These are phyloP conservation scores for Brachystomella parvula DNA, from an alignment of 1,140 invertebrate species.

Conservation along the genomic window DNA sequence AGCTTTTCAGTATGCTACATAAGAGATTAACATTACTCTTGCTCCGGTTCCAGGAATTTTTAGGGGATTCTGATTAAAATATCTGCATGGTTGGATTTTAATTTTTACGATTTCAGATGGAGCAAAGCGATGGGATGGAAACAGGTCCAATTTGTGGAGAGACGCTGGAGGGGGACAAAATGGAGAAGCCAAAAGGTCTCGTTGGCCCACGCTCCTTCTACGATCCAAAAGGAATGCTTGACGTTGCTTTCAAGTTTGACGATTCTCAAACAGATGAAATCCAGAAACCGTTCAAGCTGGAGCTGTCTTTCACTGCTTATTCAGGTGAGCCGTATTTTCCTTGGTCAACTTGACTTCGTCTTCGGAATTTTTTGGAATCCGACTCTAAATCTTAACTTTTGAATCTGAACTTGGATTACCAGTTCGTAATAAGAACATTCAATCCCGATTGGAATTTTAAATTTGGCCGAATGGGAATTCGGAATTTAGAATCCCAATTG, in stretches of 20 bases:
- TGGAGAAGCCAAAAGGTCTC: not conserved
- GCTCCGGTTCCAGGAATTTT: not conserved
- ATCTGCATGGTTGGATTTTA: not conserved
- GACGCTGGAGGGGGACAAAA: not conserved
- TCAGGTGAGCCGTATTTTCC: not conserved
- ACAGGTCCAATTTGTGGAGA: slow-evolving; percentile 21
- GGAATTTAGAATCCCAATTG: no score
- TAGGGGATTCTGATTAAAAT: not conserved
- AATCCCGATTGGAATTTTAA: no score
- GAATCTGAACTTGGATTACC: no score
- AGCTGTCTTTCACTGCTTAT: slow-evolving; percentile 23
- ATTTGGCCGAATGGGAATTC: no score
- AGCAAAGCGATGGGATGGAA: slow-evolving; percentile 19
- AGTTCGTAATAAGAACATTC: no score
- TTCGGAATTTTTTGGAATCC: no score
- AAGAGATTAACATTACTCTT: not conserved
- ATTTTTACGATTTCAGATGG: slow-evolving; percentile 13
- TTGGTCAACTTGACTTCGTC: no score
- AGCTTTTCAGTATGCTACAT: not conserved
- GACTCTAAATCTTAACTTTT: no score
- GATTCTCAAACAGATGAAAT: slow-evolving; percentile 3
- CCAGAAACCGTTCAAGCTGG: slow-evolving; percentile 13
- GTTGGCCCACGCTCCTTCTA: slow-evolving; percentile 21
- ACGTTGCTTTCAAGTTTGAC: slow-evolving; percentile 21
- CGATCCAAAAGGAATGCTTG: slow-evolving; percentile 22